Base-by-base conservation (phyloP, 2,113 vertebrate genomes). In the Phoenicopterus ruber region DNA sequence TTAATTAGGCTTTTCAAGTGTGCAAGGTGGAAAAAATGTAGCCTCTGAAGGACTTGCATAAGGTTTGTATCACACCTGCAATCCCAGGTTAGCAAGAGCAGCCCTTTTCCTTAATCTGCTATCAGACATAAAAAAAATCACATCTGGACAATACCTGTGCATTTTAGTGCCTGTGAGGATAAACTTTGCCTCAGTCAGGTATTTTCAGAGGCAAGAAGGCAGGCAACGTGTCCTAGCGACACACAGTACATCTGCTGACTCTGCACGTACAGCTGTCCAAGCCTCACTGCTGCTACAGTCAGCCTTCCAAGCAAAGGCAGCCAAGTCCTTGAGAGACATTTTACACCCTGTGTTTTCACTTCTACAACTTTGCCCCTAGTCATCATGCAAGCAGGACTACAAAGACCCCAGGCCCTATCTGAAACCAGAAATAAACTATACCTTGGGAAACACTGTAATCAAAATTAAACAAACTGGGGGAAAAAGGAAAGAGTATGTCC, bases 301-400 rank as follows among this genome's bases (percentile, higher is more conserved):
- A 90, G 34, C 69, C 62, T 80, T 70, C 31, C 67, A 78, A 76
- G 32, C 32, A 69, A 59, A 70, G 66, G 80, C 32, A 44, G 18
- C 2, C 40, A 46, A 19, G 73, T 47, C 57, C 42, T 65, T 69
- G 24, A 87, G 57, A 87, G 16, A 52, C 1, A n/a, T 36, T 62
- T 91, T 55, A 34, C 7, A 61, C 18, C 40, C 55, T 44, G 4
- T 3, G 0, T 14, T 79, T 85, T 50, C 36, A 6, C 31, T 78
- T 77, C n/a, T 22, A 5, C 11, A 36, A 3, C 8, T 49, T 54
- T 69, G 25, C 4, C 7, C 36, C 5, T 5, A 58, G 0, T 10
- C 31, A 19, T 15, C 9, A 7, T 21, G 8, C 13, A 95, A 76
- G 9, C 17, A 54, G 36, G 1, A 70, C n/a, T 4, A 13, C 1